Evolutionary conservation across 2,797 vertebrate genomes (phyloP), one percentile per base, ranked within the genome.

Genomic region (Onychomys leucogaster): DNA sequence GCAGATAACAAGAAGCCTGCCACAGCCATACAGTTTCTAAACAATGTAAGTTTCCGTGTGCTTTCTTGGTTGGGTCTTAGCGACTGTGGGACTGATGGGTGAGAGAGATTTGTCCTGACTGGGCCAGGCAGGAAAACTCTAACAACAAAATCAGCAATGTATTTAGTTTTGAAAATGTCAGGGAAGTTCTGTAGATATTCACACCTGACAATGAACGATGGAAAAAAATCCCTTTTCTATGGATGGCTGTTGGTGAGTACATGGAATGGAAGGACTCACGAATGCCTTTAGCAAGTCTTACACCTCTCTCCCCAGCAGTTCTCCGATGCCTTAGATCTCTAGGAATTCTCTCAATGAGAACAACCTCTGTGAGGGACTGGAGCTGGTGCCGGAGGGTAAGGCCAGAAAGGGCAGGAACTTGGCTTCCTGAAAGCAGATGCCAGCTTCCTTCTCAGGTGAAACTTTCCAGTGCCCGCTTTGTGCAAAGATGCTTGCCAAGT

Each of bases 361-460:
- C 52, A 19, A 7, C 3, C 4, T 32, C 19, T 59, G 1, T 21
- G 0, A 2, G 69, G 37, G 55, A 5, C n/a, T 0, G 2, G 29
- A 41, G 46, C 9, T 9, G 6, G 3, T 8, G 16, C n/a, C 34
- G 1, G 63, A 32, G 2, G 21, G 25, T 1, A 6, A 9, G 37
- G 49, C 57, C 27, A 37, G 67, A 0, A 43, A 0, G 6, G 29
- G 16, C n/a, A 12, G 34, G 52, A 12, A n/a, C 59, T 37, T 0
- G 11, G 57, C 69, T 63, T 80, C 93, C 71, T 23, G 1, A n/a
- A 1, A 6, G 61, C 49, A 55, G 6, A 17, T 57, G 7, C 1
- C 23, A 14, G 4, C n/a, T 27, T 82, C 78, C 65, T 59, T 78
- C 57, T 84, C 59, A 23, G 27, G 17, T n/a, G 76, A 46, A 90